Conservation (phyloP, 1,140 invertebrate genomes). For the Zaprionus africanus region DNA sequence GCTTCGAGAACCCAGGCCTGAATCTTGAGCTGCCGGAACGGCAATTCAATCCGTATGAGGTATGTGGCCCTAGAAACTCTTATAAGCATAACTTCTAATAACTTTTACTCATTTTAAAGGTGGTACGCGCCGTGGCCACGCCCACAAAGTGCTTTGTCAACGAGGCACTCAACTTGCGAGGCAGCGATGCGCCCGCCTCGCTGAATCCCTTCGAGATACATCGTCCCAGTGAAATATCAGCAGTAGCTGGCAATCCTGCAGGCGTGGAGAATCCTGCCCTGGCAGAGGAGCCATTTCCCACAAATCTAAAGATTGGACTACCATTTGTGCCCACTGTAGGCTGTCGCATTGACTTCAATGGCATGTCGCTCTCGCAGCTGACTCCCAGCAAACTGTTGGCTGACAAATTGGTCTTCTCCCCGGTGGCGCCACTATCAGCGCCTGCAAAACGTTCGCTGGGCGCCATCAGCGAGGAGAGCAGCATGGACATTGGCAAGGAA, state of each 20-base stretch:
- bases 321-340: slow-evolving; percentile 78
- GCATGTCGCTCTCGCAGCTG: slow-evolving; percentile 66
- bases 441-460: slow-evolving; percentile 62
- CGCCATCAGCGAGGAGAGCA: slow-evolving; percentile 78
- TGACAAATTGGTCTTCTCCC: slow-evolving; percentile 78
- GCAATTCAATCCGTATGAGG: slow-evolving; percentile 83
- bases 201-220: slow-evolving; percentile 81
- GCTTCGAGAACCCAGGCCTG: slow-evolving; percentile 81
- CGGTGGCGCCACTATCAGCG: slow-evolving; percentile 34
- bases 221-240: slow-evolving; percentile 55
- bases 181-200: slow-evolving; percentile 60
- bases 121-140: slow-evolving; percentile 52
- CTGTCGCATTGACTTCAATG: slow-evolving; percentile 80
- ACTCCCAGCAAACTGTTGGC: slow-evolving; percentile 78
- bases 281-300: slow-evolving; percentile 45
- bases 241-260: slow-evolving; percentile 38
- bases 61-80: neutral
- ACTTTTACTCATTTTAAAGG: slow-evolving; percentile 45
- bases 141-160: slow-evolving; percentile 73
- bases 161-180: slow-evolving; percentile 72
- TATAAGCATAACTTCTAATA: neutral
- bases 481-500: slow-evolving; percentile 81
- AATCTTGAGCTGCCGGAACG: slow-evolving; percentile 81
- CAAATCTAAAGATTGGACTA: slow-evolving; percentile 66
- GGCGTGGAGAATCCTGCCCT: slow-evolving; percentile 70